Conservation (phyloP, 2,113 vertebrate species). For the Marcusenius ussheri region DNA sequence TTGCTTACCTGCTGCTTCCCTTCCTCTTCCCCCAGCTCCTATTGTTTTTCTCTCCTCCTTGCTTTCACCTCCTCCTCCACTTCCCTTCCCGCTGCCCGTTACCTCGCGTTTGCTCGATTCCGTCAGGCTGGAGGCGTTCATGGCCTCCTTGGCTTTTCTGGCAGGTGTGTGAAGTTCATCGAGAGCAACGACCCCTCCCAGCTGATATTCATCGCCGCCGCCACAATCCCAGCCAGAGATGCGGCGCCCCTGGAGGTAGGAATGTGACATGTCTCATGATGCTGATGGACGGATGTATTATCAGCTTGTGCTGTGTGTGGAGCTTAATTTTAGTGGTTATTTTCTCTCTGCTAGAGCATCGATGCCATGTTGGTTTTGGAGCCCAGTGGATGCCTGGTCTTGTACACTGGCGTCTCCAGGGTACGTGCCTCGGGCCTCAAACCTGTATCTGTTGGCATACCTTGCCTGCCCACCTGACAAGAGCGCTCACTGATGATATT, state of each 20-base stretch:
- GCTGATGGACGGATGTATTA: neutral
- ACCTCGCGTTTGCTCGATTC: neutral
- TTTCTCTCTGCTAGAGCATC: conserved; percentile 61
- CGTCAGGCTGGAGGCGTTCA: neutral
- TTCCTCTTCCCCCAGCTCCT: neutral
- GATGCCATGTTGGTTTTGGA: conserved; percentile 84
- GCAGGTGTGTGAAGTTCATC: conserved; percentile 89
- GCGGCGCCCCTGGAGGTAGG: conserved; percentile 80
- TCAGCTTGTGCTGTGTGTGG: neutral
- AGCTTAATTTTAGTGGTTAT: neutral
- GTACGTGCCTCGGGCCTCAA: conserved; percentile 50
- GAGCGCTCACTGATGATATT: neutral
- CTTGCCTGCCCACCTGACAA: neutral
- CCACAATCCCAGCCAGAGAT: conserved; percentile 83
- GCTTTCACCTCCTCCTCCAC: neutral
- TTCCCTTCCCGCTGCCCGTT: neutral
- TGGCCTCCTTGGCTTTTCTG: conserved; percentile 4
- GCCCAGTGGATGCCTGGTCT: conserved; percentile 79
- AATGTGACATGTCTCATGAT: neutral
- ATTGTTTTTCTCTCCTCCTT: neutral
- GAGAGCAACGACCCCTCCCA: conserved; percentile 85
- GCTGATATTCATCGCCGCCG: conserved; percentile 85
- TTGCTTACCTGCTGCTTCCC: neutral
- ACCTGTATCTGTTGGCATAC: neutral
- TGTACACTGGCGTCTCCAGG: conserved; percentile 86